phyloP scores from a whole-genome alignment of 2,113 vertebrate genomes.

The Caretta caretta region DNA sequence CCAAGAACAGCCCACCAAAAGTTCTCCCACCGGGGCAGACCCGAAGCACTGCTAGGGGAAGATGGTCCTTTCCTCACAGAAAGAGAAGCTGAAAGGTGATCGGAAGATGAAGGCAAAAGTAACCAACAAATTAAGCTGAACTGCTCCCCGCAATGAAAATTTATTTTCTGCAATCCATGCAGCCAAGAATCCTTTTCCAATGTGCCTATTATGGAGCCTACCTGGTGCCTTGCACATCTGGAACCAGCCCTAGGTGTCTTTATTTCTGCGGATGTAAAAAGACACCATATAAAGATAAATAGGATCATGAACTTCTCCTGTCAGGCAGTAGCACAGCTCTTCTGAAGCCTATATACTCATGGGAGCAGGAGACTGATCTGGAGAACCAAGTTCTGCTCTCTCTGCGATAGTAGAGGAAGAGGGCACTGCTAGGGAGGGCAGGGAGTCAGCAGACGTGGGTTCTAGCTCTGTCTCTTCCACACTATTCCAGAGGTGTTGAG shows the following conservation, averaged over 20 bases:
- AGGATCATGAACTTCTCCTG: constrained; percentile 62
- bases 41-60: constrained; percentile 3
- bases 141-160: constrained; percentile 11
- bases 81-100: background rate
- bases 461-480: background rate
- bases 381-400: background rate
- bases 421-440: fast-evolving
- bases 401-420: background rate
- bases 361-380: constrained; percentile 47
- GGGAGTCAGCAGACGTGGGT: background rate
- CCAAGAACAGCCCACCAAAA: background rate
- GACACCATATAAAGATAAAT: constrained; percentile 63
- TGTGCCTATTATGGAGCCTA: constrained; percentile 45
- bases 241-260: constrained; percentile 42
- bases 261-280: constrained; percentile 74
- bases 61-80: background rate
- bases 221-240: constrained; percentile 63
- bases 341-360: constrained; percentile 62
- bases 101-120: constrained; percentile 2
- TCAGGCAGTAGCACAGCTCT: constrained; percentile 43
- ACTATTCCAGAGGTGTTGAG: background rate
- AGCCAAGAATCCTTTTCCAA: constrained; percentile 31
- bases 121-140: background rate
- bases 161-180: constrained; percentile 31
- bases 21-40: background rate